A percentile compares a stretch with the other conserved stretches of the same genome.
These are phyloP conservation scores for Dreissena rostriformis DNA, from an alignment of 1,140 invertebrate species.

Conservation along the genomic window DNA sequence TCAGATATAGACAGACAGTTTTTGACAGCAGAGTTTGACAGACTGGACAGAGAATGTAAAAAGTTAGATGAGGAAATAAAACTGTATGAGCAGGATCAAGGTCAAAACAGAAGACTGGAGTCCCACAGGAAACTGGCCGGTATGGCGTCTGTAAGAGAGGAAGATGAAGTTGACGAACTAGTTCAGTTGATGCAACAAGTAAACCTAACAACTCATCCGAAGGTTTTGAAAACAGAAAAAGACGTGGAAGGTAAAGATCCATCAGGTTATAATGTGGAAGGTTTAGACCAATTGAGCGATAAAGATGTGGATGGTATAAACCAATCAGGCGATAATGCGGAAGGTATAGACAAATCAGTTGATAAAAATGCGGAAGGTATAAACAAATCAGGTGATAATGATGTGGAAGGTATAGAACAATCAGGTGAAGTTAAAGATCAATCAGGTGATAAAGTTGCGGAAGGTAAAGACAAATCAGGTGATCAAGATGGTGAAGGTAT, in stretches of 20 bases:
- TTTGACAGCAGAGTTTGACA: slow-evolving; percentile 47
- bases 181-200: not conserved
- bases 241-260: not conserved
- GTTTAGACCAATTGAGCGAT: not conserved
- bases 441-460: not conserved
- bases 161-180: too few species aligned
- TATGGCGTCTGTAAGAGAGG: too few species aligned
- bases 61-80: slow-evolving; percentile 46
- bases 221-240: not conserved
- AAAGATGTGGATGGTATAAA: not conserved
- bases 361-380: not conserved
- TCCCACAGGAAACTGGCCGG: too few species aligned
- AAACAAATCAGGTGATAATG: not conserved
- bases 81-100: slow-evolving; percentile 6
- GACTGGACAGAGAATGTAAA: slow-evolving; percentile 45
- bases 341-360: not conserved
- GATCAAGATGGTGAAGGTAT: not conserved
- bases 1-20: slow-evolving; percentile 36
- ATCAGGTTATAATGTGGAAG: not conserved
- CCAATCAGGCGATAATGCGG: not conserved
- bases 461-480: not conserved
- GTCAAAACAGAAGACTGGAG: too few species aligned
- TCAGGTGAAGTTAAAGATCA: not conserved
- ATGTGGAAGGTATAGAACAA: not conserved
- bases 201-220: not conserved